Base-by-base conservation (phyloP, 2,888 invertebrate genomes). In the Trichogramma dendrolimi region DNA sequence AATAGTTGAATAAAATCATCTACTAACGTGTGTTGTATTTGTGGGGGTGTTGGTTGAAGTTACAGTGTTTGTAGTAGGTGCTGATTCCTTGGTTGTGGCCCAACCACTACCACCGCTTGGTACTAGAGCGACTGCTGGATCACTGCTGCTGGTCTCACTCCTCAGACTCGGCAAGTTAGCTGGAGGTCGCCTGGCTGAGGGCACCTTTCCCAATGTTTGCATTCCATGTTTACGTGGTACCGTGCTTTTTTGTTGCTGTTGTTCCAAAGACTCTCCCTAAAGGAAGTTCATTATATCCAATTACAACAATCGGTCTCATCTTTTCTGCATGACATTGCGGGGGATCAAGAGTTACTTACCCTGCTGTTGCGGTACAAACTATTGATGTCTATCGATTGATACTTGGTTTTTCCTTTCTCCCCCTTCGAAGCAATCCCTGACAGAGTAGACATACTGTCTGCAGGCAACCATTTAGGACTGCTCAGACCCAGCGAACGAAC, bases 191-290 rank as follows among this genome's bases (percentile, higher is more conserved):
- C 98, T 91, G 81, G 94, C 94, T 83, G 92, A 92, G 82, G 93
- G 94, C 84, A 97, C 94, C 89, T 97, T 98, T 84, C 98, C 98
- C 90, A 99, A 90, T 85, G 91, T 92, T 91, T 98, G 98, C 91
- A 98, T 94, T 87, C 97, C 97, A 96, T 97, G 96, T 89, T 96
- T 96, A 83, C 93, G 93, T 81, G 90, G 90, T 83, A 91, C 87
- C 84, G 90, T 89, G 83, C 87, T 91, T 83, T 92, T 93, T 77
- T 90, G 90, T 81, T 90, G 90, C 78, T 90, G 90, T 79, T 91
- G 90, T 83, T 94, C 93, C 76, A 87, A 89, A 81, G 89, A 88
- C 83, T 92, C 91, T 79, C 91, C 91, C 92, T 92, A 27, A 27
- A 2, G 2, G 27, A 27, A 27, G 74, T 58, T 79, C 60, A 67